Evolutionary conservation across 2,113 vertebrate genomes (phyloP), one percentile per base, ranked within the genome.

Genomic region (Neogobius melanostomus): DNA sequence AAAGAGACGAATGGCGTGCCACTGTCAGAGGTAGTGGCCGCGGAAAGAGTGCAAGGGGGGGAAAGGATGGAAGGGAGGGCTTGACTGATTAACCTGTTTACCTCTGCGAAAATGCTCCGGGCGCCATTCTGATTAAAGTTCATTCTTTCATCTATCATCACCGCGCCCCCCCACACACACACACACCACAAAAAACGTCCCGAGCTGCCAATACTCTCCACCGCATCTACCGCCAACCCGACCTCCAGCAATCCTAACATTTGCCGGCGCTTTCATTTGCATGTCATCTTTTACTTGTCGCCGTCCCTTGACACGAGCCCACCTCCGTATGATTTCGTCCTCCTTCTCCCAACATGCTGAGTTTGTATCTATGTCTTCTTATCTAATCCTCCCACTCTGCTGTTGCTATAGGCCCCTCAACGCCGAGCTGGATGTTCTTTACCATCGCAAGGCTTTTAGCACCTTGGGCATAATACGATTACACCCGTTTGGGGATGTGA

Each of bases 41-140:
- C 79, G 83, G 80, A 85, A 82, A 76, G 81, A 76, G 84, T 68
- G 49, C 63, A 53, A 63, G 81, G 80, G 82, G 64, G 81, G 80
- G 82, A 53, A 76, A 82, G 81, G 83, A 82, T 88, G 87, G 83
- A 84, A 48, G 85, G 85, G 86, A 82, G 82, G 76, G 76, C 76
- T 88, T 92, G 92, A 92, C 90, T 89, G 92, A 93, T 93, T 92
- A 92, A 92, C 89, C 92, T 91, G 92, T 92, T 91, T 90, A 90
- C 87, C 86, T 89, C 90, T 87, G 84, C 79, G 87, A 91, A 91
- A 91, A 86, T 76, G 91, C 92, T 90, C 75, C 83, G 51, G 91
- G 92, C 91, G 63, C 84, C 86, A 76, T 91, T 92, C 92, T 91
- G 91, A 93, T 93, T 93, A 93, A 93, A 90, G 86, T 90, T 93